Evolutionary conservation across 2,797 vertebrate genomes (phyloP).

Genomic region (Characodon lateralis): DNA sequence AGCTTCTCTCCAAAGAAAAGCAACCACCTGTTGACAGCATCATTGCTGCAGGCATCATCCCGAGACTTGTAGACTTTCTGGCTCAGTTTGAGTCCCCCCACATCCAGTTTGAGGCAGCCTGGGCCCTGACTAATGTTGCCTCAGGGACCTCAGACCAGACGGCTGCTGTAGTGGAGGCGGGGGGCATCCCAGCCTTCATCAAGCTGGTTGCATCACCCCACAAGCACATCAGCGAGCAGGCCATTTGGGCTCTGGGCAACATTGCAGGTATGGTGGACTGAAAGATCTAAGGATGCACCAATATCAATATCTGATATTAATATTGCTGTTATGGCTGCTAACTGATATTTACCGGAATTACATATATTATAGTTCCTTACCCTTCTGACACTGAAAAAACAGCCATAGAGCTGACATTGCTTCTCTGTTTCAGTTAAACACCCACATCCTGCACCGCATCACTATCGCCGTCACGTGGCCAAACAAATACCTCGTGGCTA

Average conservation of each 20-base stretch:
- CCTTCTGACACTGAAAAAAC: no score
- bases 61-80: conserved; percentile 88
- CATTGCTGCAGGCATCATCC: conserved; percentile 88
- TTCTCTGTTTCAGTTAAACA: no score
- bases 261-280: conserved; percentile 80
- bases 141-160: conserved; percentile 93
- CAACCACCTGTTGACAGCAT: conserved; percentile 91
- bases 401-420: no score
- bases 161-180: conserved; percentile 90
- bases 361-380: no score
- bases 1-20: conserved; percentile 90
- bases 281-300: no score
- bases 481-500: no score
- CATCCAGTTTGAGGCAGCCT: conserved; percentile 95
- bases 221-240: conserved; percentile 92
- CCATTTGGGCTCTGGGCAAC: conserved; percentile 85
- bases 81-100: conserved; percentile 84
- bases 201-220: conserved; percentile 87
- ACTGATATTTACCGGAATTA: no score
- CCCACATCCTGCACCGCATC: no score
- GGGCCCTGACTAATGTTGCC: conserved; percentile 95
- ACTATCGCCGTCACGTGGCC: no score
- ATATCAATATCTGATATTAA: background rate
- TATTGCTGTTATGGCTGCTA: background rate
- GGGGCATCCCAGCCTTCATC: conserved; percentile 91